Conservation (phyloP, 2,888 invertebrate genomes). For the Sipha maydis region DNA sequence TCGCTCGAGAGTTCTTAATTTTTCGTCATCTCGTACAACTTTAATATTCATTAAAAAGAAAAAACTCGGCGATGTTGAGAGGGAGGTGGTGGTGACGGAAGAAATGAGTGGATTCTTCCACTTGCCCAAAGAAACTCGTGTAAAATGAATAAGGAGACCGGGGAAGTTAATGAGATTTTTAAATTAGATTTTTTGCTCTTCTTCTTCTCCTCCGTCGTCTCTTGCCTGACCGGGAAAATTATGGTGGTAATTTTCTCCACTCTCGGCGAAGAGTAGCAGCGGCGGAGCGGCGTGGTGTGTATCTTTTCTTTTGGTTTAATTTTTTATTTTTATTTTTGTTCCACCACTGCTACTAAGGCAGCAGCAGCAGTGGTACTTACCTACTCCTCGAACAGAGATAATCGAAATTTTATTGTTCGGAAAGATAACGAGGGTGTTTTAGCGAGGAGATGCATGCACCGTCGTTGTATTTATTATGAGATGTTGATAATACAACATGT, state of each 20-base stretch:
- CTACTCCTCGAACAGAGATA: slow-evolving; percentile 51
- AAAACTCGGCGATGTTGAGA: not conserved
- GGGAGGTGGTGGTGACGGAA: not conserved
- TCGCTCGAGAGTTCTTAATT: slow-evolving; percentile 62
- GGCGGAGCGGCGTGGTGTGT: slow-evolving; percentile 6
- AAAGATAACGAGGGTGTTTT: slow-evolving; percentile 62
- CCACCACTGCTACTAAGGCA: not conserved
- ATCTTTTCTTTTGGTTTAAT: slow-evolving; percentile 13
- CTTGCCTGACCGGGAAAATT: slow-evolving; percentile 56
- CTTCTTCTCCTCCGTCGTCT: slow-evolving; percentile 28
- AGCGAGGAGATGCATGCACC: not conserved
- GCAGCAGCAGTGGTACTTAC: not conserved
- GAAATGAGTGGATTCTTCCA: slow-evolving; percentile 18
- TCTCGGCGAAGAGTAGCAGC: not conserved
- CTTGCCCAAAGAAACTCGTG: slow-evolving; percentile 39
- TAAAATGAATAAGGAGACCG: slow-evolving; percentile 59
- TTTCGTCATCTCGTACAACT: slow-evolving; percentile 60
- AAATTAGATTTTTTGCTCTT: slow-evolving; percentile 59
- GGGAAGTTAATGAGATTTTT: slow-evolving; percentile 62
- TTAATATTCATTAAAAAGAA: slow-evolving; percentile 62
- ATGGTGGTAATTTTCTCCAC: slow-evolving; percentile 60
- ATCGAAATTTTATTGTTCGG: slow-evolving; percentile 62
- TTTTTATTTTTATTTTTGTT: slow-evolving; percentile 21
- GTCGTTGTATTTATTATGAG: not conserved
- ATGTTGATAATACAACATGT: slow-evolving; percentile 3